Evolutionary conservation across 2,888 invertebrate species (phyloP).

Genomic region (Ceratothoa steindachneri): DNA sequence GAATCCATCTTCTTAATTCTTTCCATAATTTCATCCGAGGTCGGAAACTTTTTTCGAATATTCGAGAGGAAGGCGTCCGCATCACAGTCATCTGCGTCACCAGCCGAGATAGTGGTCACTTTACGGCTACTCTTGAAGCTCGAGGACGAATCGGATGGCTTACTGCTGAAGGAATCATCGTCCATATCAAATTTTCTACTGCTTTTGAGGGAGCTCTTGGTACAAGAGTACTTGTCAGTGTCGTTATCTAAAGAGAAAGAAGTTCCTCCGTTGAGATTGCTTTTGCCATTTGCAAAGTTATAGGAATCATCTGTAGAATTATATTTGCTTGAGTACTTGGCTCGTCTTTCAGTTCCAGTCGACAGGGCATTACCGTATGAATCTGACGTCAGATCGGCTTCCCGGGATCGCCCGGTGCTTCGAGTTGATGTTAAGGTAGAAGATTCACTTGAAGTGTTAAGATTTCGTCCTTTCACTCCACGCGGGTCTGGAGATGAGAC

Average conservation of each 20-base stretch:
- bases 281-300: background rate
- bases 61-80: slow-evolving; percentile 29
- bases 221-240: background rate
- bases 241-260: background rate
- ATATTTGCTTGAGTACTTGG: background rate
- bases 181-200: background rate
- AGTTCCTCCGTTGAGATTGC: background rate
- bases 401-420: background rate
- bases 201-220: background rate
- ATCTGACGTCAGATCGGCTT: slow-evolving; percentile 1
- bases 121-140: background rate
- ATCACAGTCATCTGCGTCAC: slow-evolving; percentile 18
- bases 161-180: slow-evolving; percentile 9
- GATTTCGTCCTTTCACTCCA: background rate
- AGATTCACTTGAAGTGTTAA: background rate
- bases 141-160: background rate
- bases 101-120: background rate
- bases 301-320: background rate
- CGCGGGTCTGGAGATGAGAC: background rate
- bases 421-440: background rate
- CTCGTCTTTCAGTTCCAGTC: background rate
- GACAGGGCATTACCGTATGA: background rate
- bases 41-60: slow-evolving; percentile 43
- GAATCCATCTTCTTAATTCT: slow-evolving; percentile 44
- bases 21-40: slow-evolving; percentile 42